phyloP scores from a whole-genome alignment of 2,797 vertebrate genomes.

The Liasis olivaceus region DNA sequence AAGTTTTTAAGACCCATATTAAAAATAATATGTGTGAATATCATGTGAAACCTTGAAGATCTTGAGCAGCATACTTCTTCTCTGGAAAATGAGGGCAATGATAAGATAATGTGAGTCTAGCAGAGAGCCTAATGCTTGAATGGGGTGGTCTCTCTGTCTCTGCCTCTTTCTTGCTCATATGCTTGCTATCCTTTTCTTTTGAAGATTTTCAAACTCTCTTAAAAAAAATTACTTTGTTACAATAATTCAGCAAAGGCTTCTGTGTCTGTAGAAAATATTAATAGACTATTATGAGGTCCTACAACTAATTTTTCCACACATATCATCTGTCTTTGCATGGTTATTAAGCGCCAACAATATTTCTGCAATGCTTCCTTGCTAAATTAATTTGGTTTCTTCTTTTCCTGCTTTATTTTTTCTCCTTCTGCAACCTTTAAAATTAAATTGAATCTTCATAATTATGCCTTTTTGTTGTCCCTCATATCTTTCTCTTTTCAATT shows the following conservation, averaged over 20 bases:
- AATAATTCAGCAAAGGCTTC: slow-evolving; percentile 80
- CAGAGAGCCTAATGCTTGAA: slow-evolving; percentile 14
- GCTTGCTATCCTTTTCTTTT: slow-evolving; percentile 70
- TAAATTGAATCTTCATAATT: slow-evolving; percentile 84
- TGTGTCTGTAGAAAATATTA: slow-evolving; percentile 81
- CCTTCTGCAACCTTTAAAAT: slow-evolving; percentile 79
- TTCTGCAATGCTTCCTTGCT: slow-evolving; percentile 83
- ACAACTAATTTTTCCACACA: slow-evolving; percentile 85
- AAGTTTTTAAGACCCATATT: neutral
- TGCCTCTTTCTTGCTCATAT: slow-evolving; percentile 38
- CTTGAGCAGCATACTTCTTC: neutral
- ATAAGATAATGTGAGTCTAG: slow-evolving; percentile 26
- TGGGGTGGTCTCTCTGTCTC: slow-evolving; percentile 40
- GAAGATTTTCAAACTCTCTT: slow-evolving; percentile 76
- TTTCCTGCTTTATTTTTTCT: slow-evolving; percentile 75
- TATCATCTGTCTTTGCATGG: slow-evolving; percentile 83
- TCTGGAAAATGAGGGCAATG: slow-evolving; percentile 11
- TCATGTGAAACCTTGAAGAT: neutral
- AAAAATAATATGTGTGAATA: rapidly evolving
- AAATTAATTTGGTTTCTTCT: slow-evolving; percentile 83
- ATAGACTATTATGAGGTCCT: slow-evolving; percentile 86
- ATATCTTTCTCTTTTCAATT: slow-evolving; percentile 80
- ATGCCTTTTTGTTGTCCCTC: slow-evolving; percentile 78
- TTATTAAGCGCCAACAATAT: slow-evolving; percentile 86
- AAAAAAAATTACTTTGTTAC: slow-evolving; percentile 78